Percentiles rank a stretch among this genome's conserved stretches.
Evolutionary conservation across 2,888 invertebrate species (phyloP).

Genomic region (Scaptomyza tumidula): DNA sequence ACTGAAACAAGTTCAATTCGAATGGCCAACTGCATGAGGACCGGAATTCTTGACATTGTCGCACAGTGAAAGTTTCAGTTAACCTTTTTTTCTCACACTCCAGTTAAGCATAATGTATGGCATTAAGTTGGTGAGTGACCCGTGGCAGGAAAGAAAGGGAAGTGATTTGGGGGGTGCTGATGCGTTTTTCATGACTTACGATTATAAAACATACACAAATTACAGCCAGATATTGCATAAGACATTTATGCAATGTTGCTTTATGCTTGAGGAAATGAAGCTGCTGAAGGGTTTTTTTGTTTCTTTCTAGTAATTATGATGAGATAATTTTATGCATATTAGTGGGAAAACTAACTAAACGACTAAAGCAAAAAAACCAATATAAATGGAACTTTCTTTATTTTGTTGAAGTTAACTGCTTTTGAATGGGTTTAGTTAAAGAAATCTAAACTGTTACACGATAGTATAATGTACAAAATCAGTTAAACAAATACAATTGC

Average conservation of each 20-base stretch:
- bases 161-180: slow-evolving; percentile 8
- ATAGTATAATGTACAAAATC: background rate
- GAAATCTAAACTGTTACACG: background rate
- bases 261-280: slow-evolving; percentile 2
- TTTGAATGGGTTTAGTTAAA: background rate
- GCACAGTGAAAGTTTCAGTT: slow-evolving; percentile 37
- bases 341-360: no score
- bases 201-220: slow-evolving; percentile 35
- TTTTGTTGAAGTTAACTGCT: no score
- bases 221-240: slow-evolving; percentile 29
- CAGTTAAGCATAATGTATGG: slow-evolving; percentile 33
- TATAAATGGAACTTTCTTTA: no score
- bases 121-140: slow-evolving; percentile 23
- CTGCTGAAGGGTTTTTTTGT: no score
- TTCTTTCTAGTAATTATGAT: background rate
- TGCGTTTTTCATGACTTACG: slow-evolving; percentile 19
- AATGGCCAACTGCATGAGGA: background rate
- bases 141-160: background rate
- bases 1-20: slow-evolving; percentile 26
- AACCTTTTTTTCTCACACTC: background rate
- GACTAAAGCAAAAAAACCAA: no score
- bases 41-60: slow-evolving; percentile 17
- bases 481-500: background rate
- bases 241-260: background rate
- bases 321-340: background rate